Conservation (phyloP, 1,140 invertebrate species). For the Oedothorax gibbosus region DNA sequence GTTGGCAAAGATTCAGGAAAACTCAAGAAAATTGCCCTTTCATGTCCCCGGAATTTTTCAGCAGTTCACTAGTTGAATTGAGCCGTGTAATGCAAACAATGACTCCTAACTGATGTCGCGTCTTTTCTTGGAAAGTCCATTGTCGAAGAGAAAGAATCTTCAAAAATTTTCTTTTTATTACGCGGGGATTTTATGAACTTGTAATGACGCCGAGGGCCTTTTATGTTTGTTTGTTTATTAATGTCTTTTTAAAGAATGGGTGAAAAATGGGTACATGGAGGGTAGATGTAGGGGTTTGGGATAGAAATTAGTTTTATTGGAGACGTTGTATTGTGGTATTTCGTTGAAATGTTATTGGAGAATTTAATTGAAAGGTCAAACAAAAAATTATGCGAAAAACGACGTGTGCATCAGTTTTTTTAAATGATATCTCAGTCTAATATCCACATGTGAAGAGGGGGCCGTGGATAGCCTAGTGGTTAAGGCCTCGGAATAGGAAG, state of each 20-base stretch:
- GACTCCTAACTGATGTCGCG: conserved; percentile 34
- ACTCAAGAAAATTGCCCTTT: conserved; percentile 47
- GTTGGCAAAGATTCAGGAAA: conserved; percentile 52
- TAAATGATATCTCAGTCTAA: too few species aligned
- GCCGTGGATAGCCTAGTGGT: too few species aligned
- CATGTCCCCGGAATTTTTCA: not conserved
- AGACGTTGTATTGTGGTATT: too few species aligned
- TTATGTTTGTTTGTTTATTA: conserved; percentile 37
- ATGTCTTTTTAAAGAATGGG: conserved; percentile 13
- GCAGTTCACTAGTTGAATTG: conserved; percentile 48
- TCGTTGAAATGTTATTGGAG: too few species aligned
- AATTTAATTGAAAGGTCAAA: too few species aligned
- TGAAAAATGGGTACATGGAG: not conserved
- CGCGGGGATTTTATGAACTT: conserved; percentile 13
- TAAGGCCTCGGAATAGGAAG: too few species aligned
- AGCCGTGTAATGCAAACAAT: conserved; percentile 40
- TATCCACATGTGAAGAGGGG: too few species aligned
- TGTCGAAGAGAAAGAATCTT: not conserved
- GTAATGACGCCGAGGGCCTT: conserved; percentile 13
- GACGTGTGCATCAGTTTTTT: too few species aligned
- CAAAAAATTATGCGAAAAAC: too few species aligned
- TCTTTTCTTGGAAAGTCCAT: not conserved
- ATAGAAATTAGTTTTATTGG: too few species aligned
- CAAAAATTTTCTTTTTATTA: not conserved
- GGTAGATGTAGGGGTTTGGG: not conserved